Conservation (phyloP, 2,888 invertebrate species). For the Ichneumoninae sp. region DNA sequence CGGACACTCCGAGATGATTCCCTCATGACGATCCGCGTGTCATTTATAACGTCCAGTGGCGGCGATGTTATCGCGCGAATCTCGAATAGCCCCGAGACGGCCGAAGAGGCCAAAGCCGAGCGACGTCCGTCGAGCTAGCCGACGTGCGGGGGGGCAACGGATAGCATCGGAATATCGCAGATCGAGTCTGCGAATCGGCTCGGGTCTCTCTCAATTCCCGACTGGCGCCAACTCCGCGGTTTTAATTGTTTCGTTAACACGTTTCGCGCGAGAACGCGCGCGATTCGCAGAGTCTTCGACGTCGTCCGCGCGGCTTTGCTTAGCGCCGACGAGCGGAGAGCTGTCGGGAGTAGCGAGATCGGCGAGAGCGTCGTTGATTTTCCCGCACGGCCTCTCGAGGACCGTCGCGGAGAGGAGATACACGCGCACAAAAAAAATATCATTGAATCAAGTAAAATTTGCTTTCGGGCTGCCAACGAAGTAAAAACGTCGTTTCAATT, state of each 20-base stretch:
- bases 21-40: too few relatives aligned
- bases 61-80: too few relatives aligned
- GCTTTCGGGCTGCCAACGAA: too few relatives aligned
- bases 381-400: not conserved
- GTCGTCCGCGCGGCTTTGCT: constrained; percentile 63
- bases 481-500: too few relatives aligned
- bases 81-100: constrained; percentile 30
- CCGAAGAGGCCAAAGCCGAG: constrained; percentile 45
- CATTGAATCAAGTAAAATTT: too few relatives aligned
- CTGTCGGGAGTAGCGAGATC: too few relatives aligned
- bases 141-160: constrained; percentile 12
- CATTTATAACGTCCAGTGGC: too few relatives aligned
- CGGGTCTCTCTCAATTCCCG: constrained; percentile 63
- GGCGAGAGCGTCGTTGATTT: too few relatives aligned
- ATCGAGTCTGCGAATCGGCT: constrained; percentile 32
- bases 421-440: not conserved
- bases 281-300: constrained; percentile 47
- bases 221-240: constrained; percentile 63
- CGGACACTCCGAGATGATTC: too few relatives aligned
- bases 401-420: not conserved
- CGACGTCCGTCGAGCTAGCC: constrained; percentile 46
- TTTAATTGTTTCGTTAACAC: constrained; percentile 67
- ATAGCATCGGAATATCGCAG: constrained; percentile 32
- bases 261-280: constrained; percentile 71
- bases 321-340: not conserved